Conservation (phyloP, 1,140 invertebrate species). For the Tenebrio molitor region DNA sequence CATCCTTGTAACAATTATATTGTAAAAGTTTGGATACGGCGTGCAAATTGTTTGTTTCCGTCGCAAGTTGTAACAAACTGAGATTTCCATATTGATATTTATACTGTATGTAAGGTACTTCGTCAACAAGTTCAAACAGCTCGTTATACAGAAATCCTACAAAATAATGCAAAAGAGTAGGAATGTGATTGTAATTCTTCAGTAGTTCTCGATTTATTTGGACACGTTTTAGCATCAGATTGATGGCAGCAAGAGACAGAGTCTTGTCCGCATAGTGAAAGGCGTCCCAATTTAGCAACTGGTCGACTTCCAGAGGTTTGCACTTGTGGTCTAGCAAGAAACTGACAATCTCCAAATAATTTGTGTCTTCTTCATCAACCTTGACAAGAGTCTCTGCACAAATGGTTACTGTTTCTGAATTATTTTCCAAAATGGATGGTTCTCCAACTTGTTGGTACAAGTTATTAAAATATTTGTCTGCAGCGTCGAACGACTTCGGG, state of each 20-base stretch:
- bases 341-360: background rate
- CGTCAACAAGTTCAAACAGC: background rate
- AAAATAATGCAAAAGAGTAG: conserved; percentile 5
- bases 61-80: background rate
- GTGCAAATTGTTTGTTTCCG: background rate
- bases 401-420: too few relatives aligned
- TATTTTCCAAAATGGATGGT: too few relatives aligned
- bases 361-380: background rate
- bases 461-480: too few relatives aligned
- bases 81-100: background rate
- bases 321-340: background rate
- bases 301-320: background rate
- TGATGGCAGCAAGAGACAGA: conserved; percentile 6
- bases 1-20: background rate
- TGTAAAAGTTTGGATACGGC: background rate
- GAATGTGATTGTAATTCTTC: conserved; percentile 1
- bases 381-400: background rate
- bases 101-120: conserved; percentile 16
- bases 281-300: background rate
- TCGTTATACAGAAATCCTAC: background rate
- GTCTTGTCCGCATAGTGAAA: conserved; percentile 8
- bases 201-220: background rate
- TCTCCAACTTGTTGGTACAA: too few relatives aligned
- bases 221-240: background rate
- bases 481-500: too few relatives aligned